Percentiles rank a stretch among this genome's conserved stretches.
Evolutionary conservation across 2,797 vertebrate genomes (phyloP).

Genomic region (Hyperoplus immaculatus): DNA sequence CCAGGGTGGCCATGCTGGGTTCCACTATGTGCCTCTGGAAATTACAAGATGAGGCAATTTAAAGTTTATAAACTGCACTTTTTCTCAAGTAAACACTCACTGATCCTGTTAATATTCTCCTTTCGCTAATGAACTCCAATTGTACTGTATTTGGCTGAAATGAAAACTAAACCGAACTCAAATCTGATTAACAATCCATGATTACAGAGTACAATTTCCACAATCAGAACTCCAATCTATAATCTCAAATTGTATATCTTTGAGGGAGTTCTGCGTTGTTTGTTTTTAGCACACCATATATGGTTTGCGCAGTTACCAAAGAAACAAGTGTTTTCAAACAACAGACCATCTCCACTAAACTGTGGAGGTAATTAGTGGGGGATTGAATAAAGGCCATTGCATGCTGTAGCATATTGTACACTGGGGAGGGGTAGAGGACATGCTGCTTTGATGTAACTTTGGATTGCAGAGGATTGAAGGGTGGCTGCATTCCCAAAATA

Average conservation of each 20-base stretch:
- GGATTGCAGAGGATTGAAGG: conserved; percentile 54
- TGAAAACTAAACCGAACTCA: conserved; percentile 21
- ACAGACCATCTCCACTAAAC: conserved; percentile 52
- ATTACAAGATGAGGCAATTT: not conserved
- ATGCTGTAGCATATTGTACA: conserved; percentile 44
- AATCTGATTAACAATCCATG: conserved; percentile 50
- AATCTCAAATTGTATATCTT: conserved; percentile 45
- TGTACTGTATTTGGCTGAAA: conserved; percentile 36
- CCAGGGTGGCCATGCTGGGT: not conserved
- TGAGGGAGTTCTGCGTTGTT: conserved; percentile 28
- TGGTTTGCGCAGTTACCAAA: conserved; percentile 64
- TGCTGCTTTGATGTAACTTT: conserved; percentile 65
- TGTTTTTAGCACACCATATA: conserved; percentile 36
- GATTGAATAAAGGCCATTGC: conserved; percentile 67
- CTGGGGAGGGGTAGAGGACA: conserved; percentile 48
- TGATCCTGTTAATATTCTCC: conserved; percentile 33
- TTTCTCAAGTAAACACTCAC: not conserved
- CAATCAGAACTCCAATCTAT: conserved; percentile 56
- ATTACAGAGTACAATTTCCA: conserved; percentile 44
- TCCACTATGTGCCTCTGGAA: conserved; percentile 9
- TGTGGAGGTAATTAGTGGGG: conserved; percentile 66
- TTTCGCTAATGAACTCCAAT: conserved; percentile 44
- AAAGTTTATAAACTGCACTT: conserved; percentile 20
- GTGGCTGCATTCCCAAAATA: conserved; percentile 66
- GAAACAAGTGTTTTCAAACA: conserved; percentile 73